Conservation (phyloP, 2,113 vertebrate species). For the Felis chaus region DNA sequence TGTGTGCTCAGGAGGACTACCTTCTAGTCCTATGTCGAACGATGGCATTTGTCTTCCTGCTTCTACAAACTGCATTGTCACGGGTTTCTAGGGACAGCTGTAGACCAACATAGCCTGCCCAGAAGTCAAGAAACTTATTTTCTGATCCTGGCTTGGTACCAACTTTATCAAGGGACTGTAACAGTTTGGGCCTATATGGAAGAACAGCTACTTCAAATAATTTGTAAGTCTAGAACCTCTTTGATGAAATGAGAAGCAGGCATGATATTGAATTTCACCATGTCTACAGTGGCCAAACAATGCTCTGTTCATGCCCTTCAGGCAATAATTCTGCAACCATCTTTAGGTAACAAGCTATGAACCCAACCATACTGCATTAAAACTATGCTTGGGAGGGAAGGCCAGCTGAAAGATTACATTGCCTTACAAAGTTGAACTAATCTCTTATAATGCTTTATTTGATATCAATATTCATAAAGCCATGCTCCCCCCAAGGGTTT, state of each 20-base stretch:
- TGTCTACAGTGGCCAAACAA: not conserved
- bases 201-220: not conserved
- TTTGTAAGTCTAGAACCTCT: not conserved
- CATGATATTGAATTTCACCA: not conserved
- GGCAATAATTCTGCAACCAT: not conserved
- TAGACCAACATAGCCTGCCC: not conserved
- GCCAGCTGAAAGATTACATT: not conserved
- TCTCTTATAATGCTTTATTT: conserved; percentile 54
- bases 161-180: not conserved
- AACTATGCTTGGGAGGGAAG: not conserved
- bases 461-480: conserved; percentile 72
- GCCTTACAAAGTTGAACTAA: conserved; percentile 58
- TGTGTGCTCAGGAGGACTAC: not conserved
- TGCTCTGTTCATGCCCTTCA: not conserved
- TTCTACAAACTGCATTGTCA: not conserved
- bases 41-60: not conserved
- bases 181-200: too few species aligned
- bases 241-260: not conserved
- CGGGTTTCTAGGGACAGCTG: not conserved
- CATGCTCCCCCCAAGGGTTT: conserved; percentile 25
- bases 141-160: not conserved
- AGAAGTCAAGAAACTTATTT: not conserved
- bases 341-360: not conserved
- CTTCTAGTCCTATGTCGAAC: not conserved
- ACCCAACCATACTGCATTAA: not conserved